phyloP scores from a whole-genome alignment of 2,113 vertebrate species.

The Cottus gobio region DNA sequence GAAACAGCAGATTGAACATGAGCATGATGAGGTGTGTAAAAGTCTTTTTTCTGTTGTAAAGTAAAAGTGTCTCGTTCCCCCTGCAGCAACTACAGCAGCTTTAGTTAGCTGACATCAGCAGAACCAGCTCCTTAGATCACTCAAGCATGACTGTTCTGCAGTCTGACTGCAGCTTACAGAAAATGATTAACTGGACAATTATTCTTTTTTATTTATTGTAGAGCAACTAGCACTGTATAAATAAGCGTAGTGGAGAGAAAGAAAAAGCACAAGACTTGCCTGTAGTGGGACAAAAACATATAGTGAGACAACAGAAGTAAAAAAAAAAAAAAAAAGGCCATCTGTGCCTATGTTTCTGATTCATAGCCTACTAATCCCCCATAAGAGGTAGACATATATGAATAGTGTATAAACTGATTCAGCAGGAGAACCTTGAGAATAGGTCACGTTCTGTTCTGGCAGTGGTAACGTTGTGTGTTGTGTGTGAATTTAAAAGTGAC shows the following conservation, averaged over 20 bases:
- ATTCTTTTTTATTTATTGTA: not conserved
- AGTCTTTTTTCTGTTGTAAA: not conserved
- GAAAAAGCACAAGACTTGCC: not conserved
- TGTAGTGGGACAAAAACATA: not conserved
- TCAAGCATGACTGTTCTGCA: constrained; percentile 75
- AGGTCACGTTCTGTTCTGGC: not conserved
- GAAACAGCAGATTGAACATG: not conserved
- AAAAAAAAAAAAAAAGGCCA: constrained; percentile 23
- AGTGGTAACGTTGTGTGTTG: not conserved
- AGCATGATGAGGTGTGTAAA: not conserved
- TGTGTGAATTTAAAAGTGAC: constrained; percentile 1
- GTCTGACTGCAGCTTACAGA: constrained; percentile 61
- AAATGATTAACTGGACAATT: constrained; percentile 45
- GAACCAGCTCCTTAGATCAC: constrained; percentile 48
- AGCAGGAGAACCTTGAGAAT: not conserved
- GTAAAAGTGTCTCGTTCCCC: not conserved
- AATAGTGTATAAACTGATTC: not conserved
- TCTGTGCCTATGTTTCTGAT: constrained; percentile 26
- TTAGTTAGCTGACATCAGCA: constrained; percentile 45
- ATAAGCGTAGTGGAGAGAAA: not conserved
- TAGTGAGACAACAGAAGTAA: not conserved
- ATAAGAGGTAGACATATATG: constrained; percentile 19
- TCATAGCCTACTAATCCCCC: constrained; percentile 26
- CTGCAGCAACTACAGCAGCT: constrained; percentile 4
- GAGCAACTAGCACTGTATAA: not conserved